Percentiles rank a stretch among this genome's conserved stretches.
Evolutionary conservation across 2,113 vertebrate species (phyloP).

Genomic region (Bufo gargarizans): DNA sequence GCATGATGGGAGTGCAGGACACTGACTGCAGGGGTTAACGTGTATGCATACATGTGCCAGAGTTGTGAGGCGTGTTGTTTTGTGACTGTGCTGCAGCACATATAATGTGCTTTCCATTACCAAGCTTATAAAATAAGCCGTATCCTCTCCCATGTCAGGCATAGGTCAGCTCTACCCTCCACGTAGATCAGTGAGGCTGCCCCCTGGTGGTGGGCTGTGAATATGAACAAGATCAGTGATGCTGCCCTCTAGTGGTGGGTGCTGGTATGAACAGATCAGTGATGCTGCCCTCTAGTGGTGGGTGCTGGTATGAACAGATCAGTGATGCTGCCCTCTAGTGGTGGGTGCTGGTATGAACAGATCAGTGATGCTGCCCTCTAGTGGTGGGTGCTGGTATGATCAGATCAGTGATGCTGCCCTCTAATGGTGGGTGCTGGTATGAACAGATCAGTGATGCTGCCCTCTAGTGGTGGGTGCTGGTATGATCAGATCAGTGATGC

Average conservation of each 20-base stretch:
- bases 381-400: no score
- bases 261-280: background rate
- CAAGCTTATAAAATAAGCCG: constrained; percentile 1
- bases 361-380: background rate
- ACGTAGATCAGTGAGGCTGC: background rate
- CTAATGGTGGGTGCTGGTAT: background rate
- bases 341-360: background rate
- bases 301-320: background rate
- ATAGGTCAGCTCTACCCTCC: background rate
- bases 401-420: background rate
- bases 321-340: background rate
- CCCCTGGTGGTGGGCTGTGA: background rate
- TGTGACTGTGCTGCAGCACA: background rate
- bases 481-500: background rate
- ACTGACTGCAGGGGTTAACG: background rate
- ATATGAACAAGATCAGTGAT: background rate
- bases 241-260: background rate
- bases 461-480: background rate
- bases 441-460: background rate
- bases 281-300: background rate
- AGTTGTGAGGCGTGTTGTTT: background rate
- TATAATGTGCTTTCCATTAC: background rate
- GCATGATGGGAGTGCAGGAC: background rate
- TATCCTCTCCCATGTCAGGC: background rate
- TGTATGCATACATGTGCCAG: background rate